Evolutionary conservation across 1,140 invertebrate species (phyloP).

Genomic region (Heliconius eleuchia): DNA sequence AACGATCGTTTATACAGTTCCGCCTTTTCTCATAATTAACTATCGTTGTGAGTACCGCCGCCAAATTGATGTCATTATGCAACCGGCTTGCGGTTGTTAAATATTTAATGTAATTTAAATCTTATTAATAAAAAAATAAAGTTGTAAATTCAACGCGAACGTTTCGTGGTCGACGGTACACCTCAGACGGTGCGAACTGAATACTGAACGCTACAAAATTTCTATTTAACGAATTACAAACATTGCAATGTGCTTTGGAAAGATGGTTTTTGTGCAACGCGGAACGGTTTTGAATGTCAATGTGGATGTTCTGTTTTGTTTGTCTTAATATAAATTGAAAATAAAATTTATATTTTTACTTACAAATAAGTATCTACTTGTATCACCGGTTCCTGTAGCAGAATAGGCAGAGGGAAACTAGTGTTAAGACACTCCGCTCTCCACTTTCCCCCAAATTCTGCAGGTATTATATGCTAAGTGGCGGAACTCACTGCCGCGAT

Average conservation of each 20-base stretch:
- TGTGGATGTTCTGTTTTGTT: background rate
- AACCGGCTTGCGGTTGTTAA: conserved; percentile 16
- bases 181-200: conserved; percentile 18
- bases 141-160: conserved; percentile 7
- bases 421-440: too few relatives aligned
- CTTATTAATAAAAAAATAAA: background rate
- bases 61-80: conserved; percentile 39
- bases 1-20: conserved; percentile 34
- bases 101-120: conserved; percentile 2
- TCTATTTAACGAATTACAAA: conserved; percentile 28
- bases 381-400: too few relatives aligned
- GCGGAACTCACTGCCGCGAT: too few relatives aligned
- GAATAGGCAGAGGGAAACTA: too few relatives aligned
- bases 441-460: too few relatives aligned
- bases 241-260: conserved; percentile 22
- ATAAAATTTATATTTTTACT: background rate
- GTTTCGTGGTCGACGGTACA: background rate
- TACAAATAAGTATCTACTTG: background rate
- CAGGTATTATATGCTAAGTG: too few relatives aligned
- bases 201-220: conserved; percentile 28
- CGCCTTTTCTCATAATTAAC: conserved; percentile 38
- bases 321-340: background rate
- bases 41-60: conserved; percentile 33
- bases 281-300: conserved; percentile 19
- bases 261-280: conserved; percentile 25